Percentiles rank a stretch among this genome's conserved stretches.
Conservation (phyloP, 2,888 invertebrate genomes). For the Tiphia femorata region DNA sequence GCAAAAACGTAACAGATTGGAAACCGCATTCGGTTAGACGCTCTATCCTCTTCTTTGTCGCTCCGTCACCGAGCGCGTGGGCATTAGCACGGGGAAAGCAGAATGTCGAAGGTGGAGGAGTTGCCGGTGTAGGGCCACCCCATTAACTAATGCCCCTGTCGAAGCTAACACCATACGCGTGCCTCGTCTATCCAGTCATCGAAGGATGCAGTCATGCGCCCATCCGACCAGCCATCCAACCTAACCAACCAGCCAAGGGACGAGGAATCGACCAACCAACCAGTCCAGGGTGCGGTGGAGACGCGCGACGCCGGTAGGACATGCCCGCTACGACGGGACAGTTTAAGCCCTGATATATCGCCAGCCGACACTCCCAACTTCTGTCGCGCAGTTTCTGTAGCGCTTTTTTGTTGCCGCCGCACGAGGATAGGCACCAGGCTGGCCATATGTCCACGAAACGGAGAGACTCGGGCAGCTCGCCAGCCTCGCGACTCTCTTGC, state of each 20-base stretch:
- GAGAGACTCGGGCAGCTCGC: too few relatives aligned
- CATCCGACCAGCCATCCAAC: slow-evolving; percentile 33
- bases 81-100: too few relatives aligned
- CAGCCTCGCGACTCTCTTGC: too few relatives aligned
- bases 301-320: slow-evolving; percentile 44
- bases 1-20: slow-evolving; percentile 68
- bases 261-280: slow-evolving; percentile 25
- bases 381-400: slow-evolving; percentile 67
- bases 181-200: slow-evolving; percentile 4
- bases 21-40: slow-evolving; percentile 65
- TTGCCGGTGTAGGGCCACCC: slow-evolving; percentile 51
- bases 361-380: slow-evolving; percentile 69
- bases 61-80: too few relatives aligned
- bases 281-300: slow-evolving; percentile 37
- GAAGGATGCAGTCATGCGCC: slow-evolving; percentile 59
- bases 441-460: slow-evolving; percentile 63
- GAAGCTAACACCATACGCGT: slow-evolving; percentile 7
- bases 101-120: too few relatives aligned
- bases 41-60: slow-evolving; percentile 22
- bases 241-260: slow-evolving; percentile 9
- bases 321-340: slow-evolving; percentile 54
- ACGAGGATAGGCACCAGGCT: slow-evolving; percentile 49
- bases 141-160: slow-evolving; percentile 66
- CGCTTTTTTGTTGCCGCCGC: slow-evolving; percentile 56
- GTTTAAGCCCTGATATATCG: slow-evolving; percentile 70